A percentile compares a stretch with the other conserved stretches of the same genome.
phyloP scores from a whole-genome alignment of 2,113 vertebrate species.

The Cygnus buccinator region DNA sequence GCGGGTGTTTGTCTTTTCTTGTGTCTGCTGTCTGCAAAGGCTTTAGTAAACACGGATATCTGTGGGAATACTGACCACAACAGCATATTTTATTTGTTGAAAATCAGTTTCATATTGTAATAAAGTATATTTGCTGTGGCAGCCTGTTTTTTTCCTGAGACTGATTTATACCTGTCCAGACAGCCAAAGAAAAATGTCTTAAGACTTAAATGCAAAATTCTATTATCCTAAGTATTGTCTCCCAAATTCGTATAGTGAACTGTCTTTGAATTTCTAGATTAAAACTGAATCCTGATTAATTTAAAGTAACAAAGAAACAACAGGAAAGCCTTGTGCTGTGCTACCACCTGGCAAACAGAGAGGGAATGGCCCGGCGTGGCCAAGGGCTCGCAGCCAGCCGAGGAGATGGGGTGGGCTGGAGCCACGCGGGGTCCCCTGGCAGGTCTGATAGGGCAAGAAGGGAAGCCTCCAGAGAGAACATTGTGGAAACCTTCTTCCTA shows the following conservation, averaged over 20 bases:
- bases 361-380: not conserved
- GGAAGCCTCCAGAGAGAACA: not conserved
- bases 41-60: not conserved
- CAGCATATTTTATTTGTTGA: conserved; percentile 51
- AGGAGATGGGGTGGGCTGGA: not conserved
- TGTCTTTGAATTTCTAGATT: conserved; percentile 22
- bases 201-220: conserved; percentile 2
- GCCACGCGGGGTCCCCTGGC: not conserved
- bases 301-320: not conserved
- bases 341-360: rapidly evolving
- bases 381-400: rapidly evolving
- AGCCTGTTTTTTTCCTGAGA: not conserved
- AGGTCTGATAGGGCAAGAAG: not conserved
- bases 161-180: conserved; percentile 53
- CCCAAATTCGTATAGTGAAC: not conserved
- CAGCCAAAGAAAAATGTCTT: conserved; percentile 35
- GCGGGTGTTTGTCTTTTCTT: not conserved
- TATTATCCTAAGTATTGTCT: not conserved
- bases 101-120: conserved; percentile 58
- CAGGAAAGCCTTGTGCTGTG: not conserved
- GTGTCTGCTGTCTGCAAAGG: conserved; percentile 37
- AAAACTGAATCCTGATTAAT: conserved; percentile 17
- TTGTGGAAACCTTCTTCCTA: not conserved
- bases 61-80: conserved; percentile 43
- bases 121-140: conserved; percentile 49